These are phyloP conservation scores for Ephialtes manifestator DNA, from an alignment of 2,888 invertebrate species.

Conservation along the genomic window DNA sequence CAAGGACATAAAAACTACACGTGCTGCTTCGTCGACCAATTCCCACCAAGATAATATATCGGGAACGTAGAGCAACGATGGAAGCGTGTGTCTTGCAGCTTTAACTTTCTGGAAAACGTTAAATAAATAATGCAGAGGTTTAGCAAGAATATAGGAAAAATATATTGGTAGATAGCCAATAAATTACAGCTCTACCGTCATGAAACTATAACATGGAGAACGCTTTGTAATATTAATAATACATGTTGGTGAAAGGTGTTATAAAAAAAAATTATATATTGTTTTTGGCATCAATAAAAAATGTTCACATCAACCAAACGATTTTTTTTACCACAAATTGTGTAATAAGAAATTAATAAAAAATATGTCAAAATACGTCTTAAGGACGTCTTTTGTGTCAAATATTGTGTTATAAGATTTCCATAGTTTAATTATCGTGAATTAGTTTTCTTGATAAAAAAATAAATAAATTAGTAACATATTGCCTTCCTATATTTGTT, in stretches of 20 bases:
- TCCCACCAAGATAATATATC: slow-evolving; percentile 84
- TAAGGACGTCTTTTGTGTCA: too few species aligned
- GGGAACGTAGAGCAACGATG: slow-evolving; percentile 86
- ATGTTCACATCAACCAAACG: neutral
- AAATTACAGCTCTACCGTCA: neutral
- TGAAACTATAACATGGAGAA: neutral
- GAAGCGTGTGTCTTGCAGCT: slow-evolving; percentile 91
- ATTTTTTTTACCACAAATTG: neutral
- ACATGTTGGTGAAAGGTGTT: neutral
- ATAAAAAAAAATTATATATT: too few species aligned
- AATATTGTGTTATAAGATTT: too few species aligned
- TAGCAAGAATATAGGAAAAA: neutral
- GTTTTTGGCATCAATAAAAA: neutral
- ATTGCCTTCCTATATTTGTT: too few species aligned
- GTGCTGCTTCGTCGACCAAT: slow-evolving; percentile 83
- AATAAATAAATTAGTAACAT: too few species aligned
- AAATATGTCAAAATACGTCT: too few species aligned
- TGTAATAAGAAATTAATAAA: too few species aligned
- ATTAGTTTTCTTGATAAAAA: too few species aligned
- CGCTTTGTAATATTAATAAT: neutral
- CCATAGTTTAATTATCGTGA: too few species aligned
- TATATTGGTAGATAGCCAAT: neutral
- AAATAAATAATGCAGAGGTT: slow-evolving; percentile 31
- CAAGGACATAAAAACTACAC: slow-evolving; percentile 82
- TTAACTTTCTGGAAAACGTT: slow-evolving; percentile 89